phyloP scores from a whole-genome alignment of 1,140 invertebrate genomes.

The Panulirus ornatus region DNA sequence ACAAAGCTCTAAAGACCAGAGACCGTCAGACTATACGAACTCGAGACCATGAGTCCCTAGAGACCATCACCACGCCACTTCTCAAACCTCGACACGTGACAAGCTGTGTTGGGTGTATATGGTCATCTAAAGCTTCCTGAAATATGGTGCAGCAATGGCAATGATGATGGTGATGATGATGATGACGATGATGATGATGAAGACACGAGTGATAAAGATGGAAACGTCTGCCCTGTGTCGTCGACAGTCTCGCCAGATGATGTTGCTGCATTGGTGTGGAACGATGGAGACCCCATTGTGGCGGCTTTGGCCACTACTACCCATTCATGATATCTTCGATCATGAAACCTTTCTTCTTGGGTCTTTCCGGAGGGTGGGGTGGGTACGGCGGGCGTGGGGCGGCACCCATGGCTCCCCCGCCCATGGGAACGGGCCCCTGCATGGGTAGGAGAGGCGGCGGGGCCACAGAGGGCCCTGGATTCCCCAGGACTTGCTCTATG shows the following conservation, averaged over 20 bases:
- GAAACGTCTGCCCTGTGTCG: neutral
- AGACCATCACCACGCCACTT: too few relatives aligned
- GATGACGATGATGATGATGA: neutral
- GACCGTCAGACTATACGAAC: too few relatives aligned
- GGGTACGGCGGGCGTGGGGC: constrained; percentile 65
- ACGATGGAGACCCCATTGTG: neutral
- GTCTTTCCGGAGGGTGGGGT: constrained; percentile 69
- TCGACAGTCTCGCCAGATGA: neutral
- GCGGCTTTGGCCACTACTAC: neutral
- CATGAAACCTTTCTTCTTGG: constrained; percentile 75
- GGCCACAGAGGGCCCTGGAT: constrained; percentile 46
- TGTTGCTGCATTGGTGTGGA: neutral
- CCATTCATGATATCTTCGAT: constrained; percentile 75
- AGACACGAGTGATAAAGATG: neutral
- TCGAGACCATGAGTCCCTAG: too few relatives aligned
- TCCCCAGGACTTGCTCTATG: constrained; percentile 62
- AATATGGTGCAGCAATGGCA: neutral
- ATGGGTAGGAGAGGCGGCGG: constrained; percentile 43
- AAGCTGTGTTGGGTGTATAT: too few relatives aligned
- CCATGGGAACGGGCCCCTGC: constrained; percentile 58
- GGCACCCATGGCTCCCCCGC: constrained; percentile 60
- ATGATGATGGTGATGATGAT: neutral
- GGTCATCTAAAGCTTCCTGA: neutral
- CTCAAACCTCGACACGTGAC: too few relatives aligned
- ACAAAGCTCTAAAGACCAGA: too few relatives aligned